Conservation (phyloP, 2,888 invertebrate genomes). For the Plebejus melissa region DNA sequence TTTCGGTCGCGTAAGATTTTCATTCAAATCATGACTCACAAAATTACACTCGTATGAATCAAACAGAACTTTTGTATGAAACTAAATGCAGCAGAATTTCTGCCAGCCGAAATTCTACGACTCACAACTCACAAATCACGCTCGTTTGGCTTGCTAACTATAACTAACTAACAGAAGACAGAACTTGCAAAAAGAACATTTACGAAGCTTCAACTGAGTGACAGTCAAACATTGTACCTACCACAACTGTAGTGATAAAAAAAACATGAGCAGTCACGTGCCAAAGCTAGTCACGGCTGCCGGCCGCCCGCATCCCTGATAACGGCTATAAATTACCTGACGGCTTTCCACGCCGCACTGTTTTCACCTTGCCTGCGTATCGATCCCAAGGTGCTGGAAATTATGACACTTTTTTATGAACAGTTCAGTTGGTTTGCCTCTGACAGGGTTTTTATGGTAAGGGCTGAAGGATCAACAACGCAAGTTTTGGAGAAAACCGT, state of each 20-base stretch:
- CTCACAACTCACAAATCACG: no score
- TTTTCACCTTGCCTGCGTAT: conserved; percentile 68
- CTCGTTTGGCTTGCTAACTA: no score
- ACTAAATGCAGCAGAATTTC: no score
- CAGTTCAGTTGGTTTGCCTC: neutral
- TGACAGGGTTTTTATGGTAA: no score
- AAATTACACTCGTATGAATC: no score
- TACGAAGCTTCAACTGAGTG: conserved; percentile 34
- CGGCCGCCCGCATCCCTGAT: conserved; percentile 67
- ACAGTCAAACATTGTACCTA: conserved; percentile 46
- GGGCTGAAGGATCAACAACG: no score
- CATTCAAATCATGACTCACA: no score
- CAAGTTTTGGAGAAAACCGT: neutral
- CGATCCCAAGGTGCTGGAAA: conserved; percentile 37
- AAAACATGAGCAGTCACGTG: conserved; percentile 52
- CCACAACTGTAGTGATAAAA: conserved; percentile 13
- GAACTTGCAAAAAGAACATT: neutral
- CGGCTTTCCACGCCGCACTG: conserved; percentile 69
- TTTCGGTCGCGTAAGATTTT: no score
- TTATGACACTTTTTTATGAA: conserved; percentile 24
- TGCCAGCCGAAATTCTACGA: no score
- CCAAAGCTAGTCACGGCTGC: conserved; percentile 58
- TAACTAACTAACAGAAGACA: no score
- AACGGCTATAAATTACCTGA: conserved; percentile 73
- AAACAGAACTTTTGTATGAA: no score